These are phyloP conservation scores for Meda fulgida DNA, from an alignment of 2,797 vertebrate species.

Conservation along the genomic window DNA sequence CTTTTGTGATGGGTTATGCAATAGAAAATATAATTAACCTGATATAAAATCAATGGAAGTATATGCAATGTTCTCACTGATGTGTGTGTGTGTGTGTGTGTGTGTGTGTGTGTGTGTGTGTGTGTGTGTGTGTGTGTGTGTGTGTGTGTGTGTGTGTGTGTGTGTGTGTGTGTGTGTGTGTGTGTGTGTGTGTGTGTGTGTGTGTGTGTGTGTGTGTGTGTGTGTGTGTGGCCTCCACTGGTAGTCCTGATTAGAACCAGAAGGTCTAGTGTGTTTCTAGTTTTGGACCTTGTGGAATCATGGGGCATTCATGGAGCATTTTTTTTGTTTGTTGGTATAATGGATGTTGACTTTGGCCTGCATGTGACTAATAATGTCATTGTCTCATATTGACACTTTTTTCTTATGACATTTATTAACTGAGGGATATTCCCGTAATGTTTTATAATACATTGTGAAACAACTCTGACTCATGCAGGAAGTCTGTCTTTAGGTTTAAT, in stretches of 20 bases:
- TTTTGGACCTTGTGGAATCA: constrained; percentile 33
- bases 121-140: constrained; percentile 2
- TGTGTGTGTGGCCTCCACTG: neutral
- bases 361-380: constrained; percentile 8
- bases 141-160: constrained; percentile 1
- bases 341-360: neutral
- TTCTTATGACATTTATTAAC: neutral
- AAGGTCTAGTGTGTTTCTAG: constrained; percentile 25
- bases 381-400: neutral
- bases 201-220: constrained; percentile 13
- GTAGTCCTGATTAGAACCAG: constrained; percentile 41
- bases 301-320: neutral
- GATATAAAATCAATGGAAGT: too few relatives aligned
- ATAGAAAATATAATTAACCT: too few relatives aligned
- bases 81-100: constrained; percentile 4
- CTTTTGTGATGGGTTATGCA: too few relatives aligned
- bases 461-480: neutral
- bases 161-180: neutral
- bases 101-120: neutral
- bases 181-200: constrained; percentile 2
- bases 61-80: too few relatives aligned
- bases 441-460: neutral
- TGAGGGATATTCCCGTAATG: neutral
- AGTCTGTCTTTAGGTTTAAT: neutral
- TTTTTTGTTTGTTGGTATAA: constrained; percentile 39